Base-by-base conservation (phyloP, 2,797 vertebrate genomes). In the Lagorchestes hirsutus region DNA sequence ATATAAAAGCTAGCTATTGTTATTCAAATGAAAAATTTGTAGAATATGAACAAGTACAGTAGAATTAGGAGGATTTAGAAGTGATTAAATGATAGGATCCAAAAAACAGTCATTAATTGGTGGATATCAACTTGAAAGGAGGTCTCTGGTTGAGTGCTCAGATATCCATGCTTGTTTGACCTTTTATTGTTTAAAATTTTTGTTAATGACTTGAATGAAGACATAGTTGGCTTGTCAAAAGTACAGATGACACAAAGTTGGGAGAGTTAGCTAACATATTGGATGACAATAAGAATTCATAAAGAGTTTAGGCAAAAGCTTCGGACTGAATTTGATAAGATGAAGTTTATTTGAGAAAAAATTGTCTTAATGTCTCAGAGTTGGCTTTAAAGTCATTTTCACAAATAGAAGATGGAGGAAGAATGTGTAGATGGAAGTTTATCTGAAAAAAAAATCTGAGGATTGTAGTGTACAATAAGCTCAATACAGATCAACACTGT, bases 221-320 rank as follows among this genome's bases (percentile, higher is more conserved):
- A 87, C 40, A 87, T 87, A 87, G 74, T 87, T 87, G 74, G 74
- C 74, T 87, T 87, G 22, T 87, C 74, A 87, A 87, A 46, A 50
- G 8, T 46, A 22, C 74, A 87, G 40, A 87, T 87, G 74, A 87
- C 74, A 82, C 74, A 87, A 46, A 87, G 74, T 87, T 87, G 74
- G 74, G 74, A 87, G 74, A 46, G 74, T 87, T 87, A 87, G 9
- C 40, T 87, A 87, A 87, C 40, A 46, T 40, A 74, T 46, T 87
- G 40, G 40, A 87, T 50, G 40, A 87, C 40, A 46, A 22, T 87
- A 87, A 87, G 40, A 87, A 87, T 87, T 46, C 40, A 87, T 46
- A 87, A 82, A 46, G 40, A 46, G 24, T 87, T 40, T 87, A 46
- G 22, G 74, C 40, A 27, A 11, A 87, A 87, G 9, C 40, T 87